Evolutionary conservation across 2,888 invertebrate genomes (phyloP), one percentile per base, ranked within the genome.

Genomic region (Sinodicranocentrus sp.): DNA sequence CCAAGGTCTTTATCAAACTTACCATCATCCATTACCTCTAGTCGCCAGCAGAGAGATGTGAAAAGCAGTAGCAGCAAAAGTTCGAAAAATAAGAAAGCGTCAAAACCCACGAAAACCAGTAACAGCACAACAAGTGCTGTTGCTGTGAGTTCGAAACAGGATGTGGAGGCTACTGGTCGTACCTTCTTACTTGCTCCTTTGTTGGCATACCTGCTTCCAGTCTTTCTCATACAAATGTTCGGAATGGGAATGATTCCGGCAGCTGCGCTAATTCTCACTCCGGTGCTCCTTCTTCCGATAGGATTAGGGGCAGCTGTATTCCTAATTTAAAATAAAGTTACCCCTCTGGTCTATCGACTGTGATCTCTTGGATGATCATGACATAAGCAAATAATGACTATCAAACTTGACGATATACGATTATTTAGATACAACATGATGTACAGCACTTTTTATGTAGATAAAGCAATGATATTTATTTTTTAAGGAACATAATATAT

Each of bases 161-260:
- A 72, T 17, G n/a, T 72, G 28, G 17, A 1, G 8, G 39, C 26
- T 3, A 67, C 76, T 8, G 19, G 76, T 1, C 8, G 78, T 33
- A 78, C 78, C 21, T 70, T 78, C 28, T 28, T 78, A 0, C 2
- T 78, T 33, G 70, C 78, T 13, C 78, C 78, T 0, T n/a, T 78
- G 3, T 59, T 78, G 2, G 70, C 70, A 13, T 70, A 44, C 21
- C 10, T 78, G 23, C 15, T 70, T n/a, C 78, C 78, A 28, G 59
- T 78, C 17, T 78, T 78, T n/a, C 8, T 78, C 13, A 70, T 70
- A 1, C 78, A 78, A 43, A 28, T 78, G 68, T 78, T 78, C 21
- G 78, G 78, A 48, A 78, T 78, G 78, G 59, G 59, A 44, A 78
- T 78, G 78, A 70, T 78, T 8, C 78, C 78, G 15, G 78, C 78